Conservation (phyloP, 2,888 invertebrate genomes). For the Leptinotarsa tumamoca region DNA sequence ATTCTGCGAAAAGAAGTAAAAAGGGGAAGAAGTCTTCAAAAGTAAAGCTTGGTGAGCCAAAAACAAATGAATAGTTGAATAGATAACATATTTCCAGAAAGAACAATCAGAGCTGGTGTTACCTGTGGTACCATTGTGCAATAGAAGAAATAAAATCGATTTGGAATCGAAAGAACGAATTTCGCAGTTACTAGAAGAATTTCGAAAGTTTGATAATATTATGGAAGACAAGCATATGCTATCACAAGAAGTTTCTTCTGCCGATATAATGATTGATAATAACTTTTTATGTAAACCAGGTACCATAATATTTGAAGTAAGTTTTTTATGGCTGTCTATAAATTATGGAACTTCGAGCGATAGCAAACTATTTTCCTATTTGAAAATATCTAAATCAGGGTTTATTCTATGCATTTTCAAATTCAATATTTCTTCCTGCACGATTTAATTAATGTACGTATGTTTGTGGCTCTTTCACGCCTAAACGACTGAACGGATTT, state of each 20-base stretch:
- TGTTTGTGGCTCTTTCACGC: no score
- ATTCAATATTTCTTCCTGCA: no score
- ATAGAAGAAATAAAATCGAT: slow-evolving; percentile 41
- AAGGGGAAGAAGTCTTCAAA: slow-evolving; percentile 27
- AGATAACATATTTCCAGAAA: slow-evolving; percentile 27
- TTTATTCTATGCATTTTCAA: no score
- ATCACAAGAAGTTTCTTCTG: neutral
- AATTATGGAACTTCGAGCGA: no score
- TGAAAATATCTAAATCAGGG: no score
- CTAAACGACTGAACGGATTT: no score
- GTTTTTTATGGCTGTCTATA: neutral
- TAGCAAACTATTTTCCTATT: no score
- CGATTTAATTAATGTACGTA: no score
- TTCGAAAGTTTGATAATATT: slow-evolving; percentile 44
- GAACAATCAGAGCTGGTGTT: slow-evolving; percentile 31
- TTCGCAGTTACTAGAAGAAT: slow-evolving; percentile 43
- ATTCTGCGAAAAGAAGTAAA: slow-evolving; percentile 31
- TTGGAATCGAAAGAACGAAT: slow-evolving; percentile 39
- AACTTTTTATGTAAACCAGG: slow-evolving; percentile 42
- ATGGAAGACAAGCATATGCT: slow-evolving; percentile 47
- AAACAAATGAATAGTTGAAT: slow-evolving; percentile 21
- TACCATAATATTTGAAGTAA: slow-evolving; percentile 43
- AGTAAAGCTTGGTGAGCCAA: slow-evolving; percentile 10
- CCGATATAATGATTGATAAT: neutral
- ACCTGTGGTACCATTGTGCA: slow-evolving; percentile 39